Evolutionary conservation across 2,113 vertebrate genomes (phyloP), one percentile per base, ranked within the genome.

Genomic region (Alligator sinensis): DNA sequence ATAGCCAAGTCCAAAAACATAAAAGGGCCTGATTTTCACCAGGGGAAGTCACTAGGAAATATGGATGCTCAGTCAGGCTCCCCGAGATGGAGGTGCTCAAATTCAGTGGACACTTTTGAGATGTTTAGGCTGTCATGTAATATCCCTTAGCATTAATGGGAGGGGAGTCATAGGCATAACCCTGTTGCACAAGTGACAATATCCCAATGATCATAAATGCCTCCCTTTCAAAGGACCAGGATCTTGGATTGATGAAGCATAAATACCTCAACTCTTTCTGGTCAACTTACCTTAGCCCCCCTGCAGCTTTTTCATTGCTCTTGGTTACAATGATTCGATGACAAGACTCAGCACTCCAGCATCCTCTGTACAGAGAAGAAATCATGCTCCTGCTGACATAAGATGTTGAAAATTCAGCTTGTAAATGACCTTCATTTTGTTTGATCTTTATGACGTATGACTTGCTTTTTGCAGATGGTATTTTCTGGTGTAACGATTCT

Each of bases 401-500:
- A 96, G 97, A 96, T 97, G 96, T 96, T 97, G 88, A 86, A 96
- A 95, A 96, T 96, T 96, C 90, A 92, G 95, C 96, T 97, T 98
- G 98, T 98, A 97, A 97, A 98, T 98, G 97, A 96, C 92, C 97
- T 98, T 94, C 96, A 28, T 98, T 98, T 96, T 91, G 92, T 98
- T 98, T 34, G 38, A 97, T 98, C 98, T 92, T 96, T 96, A 96
- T 98, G 97, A 98, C 97, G 98, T 98, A 90, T 97, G 97, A 91
- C 91, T 98, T 98, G 98, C 98, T 97, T 97, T 94, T 93, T 94
- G 91, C 94, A 93, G 95, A 89, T 98, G 96, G 97, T 97, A 94
- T 86, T 98, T 98, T 98, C 96, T 98, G 97, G 97, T 99, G 98
- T 98, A 95, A 96, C 93, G 98, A 93, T 98, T 99, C 97, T 99